Percentiles rank a stretch among this genome's conserved stretches.
Evolutionary conservation across 1,140 invertebrate species (phyloP).

Genomic region (Uloborus diversus): DNA sequence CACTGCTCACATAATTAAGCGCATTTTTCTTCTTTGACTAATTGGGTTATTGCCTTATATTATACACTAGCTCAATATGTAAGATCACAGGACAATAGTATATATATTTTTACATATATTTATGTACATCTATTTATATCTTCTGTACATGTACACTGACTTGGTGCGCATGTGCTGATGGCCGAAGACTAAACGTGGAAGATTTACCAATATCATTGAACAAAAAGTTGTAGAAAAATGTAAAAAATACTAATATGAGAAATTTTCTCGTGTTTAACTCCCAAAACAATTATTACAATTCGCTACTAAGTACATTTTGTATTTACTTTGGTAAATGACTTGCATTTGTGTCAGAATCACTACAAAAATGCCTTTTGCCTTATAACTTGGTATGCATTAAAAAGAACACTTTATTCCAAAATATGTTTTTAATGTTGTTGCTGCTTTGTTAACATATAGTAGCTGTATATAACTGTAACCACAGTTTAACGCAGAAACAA

Average conservation of each 20-base stretch:
- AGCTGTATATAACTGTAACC: no score
- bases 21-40: neutral
- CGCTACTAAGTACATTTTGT: no score
- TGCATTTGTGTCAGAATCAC: no score
- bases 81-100: slow-evolving; percentile 21
- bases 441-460: no score
- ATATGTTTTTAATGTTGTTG: no score
- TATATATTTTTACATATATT: neutral
- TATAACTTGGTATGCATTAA: no score
- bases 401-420: no score
- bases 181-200: slow-evolving; percentile 2
- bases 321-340: no score
- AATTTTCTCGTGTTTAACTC: no score
- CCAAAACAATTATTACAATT: no score
- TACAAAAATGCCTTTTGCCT: no score
- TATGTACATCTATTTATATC: slow-evolving; percentile 7
- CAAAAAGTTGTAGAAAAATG: neutral
- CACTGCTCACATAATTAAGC: neutral
- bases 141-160: slow-evolving; percentile 33
- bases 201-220: neutral
- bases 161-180: neutral
- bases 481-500: no score
- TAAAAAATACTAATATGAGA: neutral
- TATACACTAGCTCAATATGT: slow-evolving; percentile 13
- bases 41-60: slow-evolving; percentile 17